Evolutionary conservation across 2,797 vertebrate genomes (phyloP).

Genomic region (Syngnathus acus): DNA sequence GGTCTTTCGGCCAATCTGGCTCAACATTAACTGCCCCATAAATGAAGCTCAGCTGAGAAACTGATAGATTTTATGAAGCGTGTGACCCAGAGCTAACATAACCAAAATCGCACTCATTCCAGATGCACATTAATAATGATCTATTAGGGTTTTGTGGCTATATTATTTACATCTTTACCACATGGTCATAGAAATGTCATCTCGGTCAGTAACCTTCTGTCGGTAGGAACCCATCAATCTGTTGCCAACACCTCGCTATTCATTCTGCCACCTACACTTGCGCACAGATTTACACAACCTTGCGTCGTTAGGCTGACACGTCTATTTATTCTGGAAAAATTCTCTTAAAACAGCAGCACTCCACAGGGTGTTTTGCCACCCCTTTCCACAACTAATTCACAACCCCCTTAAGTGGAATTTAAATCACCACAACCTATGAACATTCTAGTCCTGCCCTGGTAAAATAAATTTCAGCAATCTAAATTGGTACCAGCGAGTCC

Average conservation of each 20-base stretch:
- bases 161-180: slow-evolving; percentile 68
- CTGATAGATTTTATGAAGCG: slow-evolving; percentile 55
- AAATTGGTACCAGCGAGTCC: slow-evolving; percentile 34
- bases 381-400: slow-evolving; percentile 32
- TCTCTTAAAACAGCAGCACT: slow-evolving; percentile 48
- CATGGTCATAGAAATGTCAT: slow-evolving; percentile 58
- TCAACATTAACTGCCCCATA: slow-evolving; percentile 42
- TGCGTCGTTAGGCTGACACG: slow-evolving; percentile 62
- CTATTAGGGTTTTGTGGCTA: slow-evolving; percentile 63
- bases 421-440: slow-evolving; percentile 40
- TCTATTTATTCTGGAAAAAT: slow-evolving; percentile 60
- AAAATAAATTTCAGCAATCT: slow-evolving; percentile 29
- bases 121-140: slow-evolving; percentile 65
- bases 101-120: slow-evolving; percentile 58
- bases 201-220: slow-evolving; percentile 50
- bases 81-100: slow-evolving; percentile 59
- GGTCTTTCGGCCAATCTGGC: slow-evolving; percentile 30
- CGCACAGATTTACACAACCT: slow-evolving; percentile 70
- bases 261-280: slow-evolving; percentile 32
- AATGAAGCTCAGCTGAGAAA: slow-evolving; percentile 34
- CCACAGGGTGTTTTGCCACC: slow-evolving; percentile 10
- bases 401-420: slow-evolving; percentile 49
- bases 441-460: slow-evolving; percentile 16
- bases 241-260: slow-evolving; percentile 52
- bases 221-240: slow-evolving; percentile 62